Evolutionary conservation across 37 sponge, comb jelly and placozoan species (phyloP).

Genomic region (Aphrocallistes beatrix): DNA sequence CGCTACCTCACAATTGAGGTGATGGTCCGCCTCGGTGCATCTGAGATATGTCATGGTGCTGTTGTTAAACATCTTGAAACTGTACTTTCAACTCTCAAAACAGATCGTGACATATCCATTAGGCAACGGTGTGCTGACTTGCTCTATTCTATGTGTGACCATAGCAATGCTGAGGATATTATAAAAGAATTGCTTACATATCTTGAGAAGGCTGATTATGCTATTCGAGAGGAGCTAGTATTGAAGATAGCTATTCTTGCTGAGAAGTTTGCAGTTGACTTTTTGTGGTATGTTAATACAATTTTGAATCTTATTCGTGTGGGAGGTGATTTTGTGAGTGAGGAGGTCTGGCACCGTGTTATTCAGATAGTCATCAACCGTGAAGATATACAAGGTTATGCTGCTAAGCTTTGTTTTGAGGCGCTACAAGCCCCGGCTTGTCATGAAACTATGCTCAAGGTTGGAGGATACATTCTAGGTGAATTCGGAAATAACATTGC

Average conservation of each 20-base stretch:
- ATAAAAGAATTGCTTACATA: slow-evolving; percentile 71
- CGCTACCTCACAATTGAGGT: slow-evolving; percentile 80
- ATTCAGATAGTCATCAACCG: slow-evolving; percentile 88
- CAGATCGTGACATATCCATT: slow-evolving; percentile 80
- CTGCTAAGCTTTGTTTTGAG: slow-evolving; percentile 93
- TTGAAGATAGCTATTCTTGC: slow-evolving; percentile 89
- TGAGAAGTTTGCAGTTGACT: slow-evolving; percentile 85
- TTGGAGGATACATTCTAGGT: slow-evolving; percentile 86
- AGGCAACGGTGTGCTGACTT: slow-evolving; percentile 84
- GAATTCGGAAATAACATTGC: slow-evolving; percentile 95
- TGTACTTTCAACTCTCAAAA: slow-evolving; percentile 67
- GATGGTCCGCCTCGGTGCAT: slow-evolving; percentile 57
- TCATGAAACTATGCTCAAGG: slow-evolving; percentile 96
- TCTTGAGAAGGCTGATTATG: slow-evolving; percentile 80
- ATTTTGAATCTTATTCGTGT: slow-evolving; percentile 77
- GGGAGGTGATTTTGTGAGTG: slow-evolving; percentile 88
- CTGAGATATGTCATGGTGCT: slow-evolving; percentile 69
- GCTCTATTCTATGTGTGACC: slow-evolving; percentile 93
- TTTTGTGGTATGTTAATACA: slow-evolving; percentile 88
- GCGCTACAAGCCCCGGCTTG: slow-evolving; percentile 95
- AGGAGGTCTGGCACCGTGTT: slow-evolving; percentile 95
- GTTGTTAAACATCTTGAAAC: slow-evolving; percentile 84
- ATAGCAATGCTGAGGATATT: slow-evolving; percentile 62
- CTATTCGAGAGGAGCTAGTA: slow-evolving; percentile 83
- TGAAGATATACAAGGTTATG: slow-evolving; percentile 94